Percentiles rank a stretch among this genome's conserved stretches.
Evolutionary conservation across 2,797 vertebrate species (phyloP).

Genomic region (Xenentodon cancila): DNA sequence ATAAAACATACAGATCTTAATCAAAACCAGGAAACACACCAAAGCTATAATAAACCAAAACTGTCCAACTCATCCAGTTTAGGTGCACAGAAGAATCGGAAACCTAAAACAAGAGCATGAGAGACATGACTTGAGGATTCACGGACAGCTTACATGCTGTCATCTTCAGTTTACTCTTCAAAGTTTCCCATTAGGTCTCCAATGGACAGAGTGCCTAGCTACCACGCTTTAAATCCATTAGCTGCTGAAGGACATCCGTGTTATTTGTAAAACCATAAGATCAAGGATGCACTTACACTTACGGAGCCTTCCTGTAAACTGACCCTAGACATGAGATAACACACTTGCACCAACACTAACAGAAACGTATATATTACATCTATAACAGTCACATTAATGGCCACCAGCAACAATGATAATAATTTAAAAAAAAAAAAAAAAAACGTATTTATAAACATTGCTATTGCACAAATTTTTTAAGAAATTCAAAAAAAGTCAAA

Average conservation of each 20-base stretch:
- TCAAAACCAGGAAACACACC: too few relatives aligned
- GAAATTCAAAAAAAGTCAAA: too few relatives aligned
- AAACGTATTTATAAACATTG: too few relatives aligned
- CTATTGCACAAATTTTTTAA: too few relatives aligned
- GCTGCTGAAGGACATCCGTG: slow-evolving; percentile 16
- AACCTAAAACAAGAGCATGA: too few relatives aligned
- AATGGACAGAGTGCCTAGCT: background rate
- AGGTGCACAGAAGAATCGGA: too few relatives aligned
- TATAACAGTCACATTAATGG: background rate
- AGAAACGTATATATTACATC: background rate
- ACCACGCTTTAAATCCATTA: slow-evolving; percentile 30
- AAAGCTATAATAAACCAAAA: too few relatives aligned
- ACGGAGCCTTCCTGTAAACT: slow-evolving; percentile 11
- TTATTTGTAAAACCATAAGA: slow-evolving; percentile 23
- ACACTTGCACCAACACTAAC: background rate
- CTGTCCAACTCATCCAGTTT: too few relatives aligned
- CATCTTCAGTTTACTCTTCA: slow-evolving; percentile 4
- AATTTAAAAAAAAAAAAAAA: too few relatives aligned
- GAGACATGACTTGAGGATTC: background rate
- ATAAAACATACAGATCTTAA: too few relatives aligned
- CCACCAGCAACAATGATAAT: too few relatives aligned
- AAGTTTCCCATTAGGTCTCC: slow-evolving; percentile 26
- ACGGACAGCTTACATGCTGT: slow-evolving; percentile 4
- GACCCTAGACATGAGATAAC: background rate
- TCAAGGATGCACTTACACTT: slow-evolving; percentile 1